A percentile compares a stretch with the other conserved stretches of the same genome.
phyloP scores from a whole-genome alignment of 1,140 invertebrate genomes.

The Zaprionus camerounensis region DNA sequence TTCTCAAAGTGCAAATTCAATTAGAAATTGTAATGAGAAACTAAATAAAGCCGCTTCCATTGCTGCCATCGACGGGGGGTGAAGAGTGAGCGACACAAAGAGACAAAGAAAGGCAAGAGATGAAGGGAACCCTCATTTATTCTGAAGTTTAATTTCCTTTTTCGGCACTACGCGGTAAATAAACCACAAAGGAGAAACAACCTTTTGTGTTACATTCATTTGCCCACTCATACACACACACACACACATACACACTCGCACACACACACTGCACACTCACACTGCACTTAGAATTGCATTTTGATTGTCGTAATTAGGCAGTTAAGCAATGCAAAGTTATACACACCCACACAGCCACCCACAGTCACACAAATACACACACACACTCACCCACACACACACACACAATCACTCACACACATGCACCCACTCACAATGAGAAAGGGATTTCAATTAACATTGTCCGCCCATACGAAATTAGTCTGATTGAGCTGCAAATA shows the following conservation, averaged over 20 bases:
- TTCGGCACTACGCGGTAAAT: not conserved
- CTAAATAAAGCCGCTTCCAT: not conserved
- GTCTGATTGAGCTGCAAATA: conserved; percentile 52
- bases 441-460: conserved; percentile 49
- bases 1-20: conserved; percentile 2
- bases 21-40: conserved; percentile 6
- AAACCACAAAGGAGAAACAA: conserved; percentile 3
- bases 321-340: conserved; percentile 40
- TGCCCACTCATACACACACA: not conserved
- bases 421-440: not conserved
- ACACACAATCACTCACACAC: not conserved
- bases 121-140: conserved; percentile 1
- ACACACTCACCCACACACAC: not conserved
- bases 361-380: too few species aligned
- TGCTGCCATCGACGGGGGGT: not conserved
- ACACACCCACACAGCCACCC: conserved; percentile 45
- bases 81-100: not conserved
- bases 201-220: not conserved
- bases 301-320: conserved; percentile 54
- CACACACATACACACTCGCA: not conserved
- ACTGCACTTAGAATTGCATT: conserved; percentile 49
- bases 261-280: not conserved
- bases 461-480: conserved; percentile 55
- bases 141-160: conserved; percentile 7
- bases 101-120: not conserved